These are phyloP conservation scores for Bungarus multicinctus DNA, from an alignment of 2,113 vertebrate genomes.

Conservation along the genomic window DNA sequence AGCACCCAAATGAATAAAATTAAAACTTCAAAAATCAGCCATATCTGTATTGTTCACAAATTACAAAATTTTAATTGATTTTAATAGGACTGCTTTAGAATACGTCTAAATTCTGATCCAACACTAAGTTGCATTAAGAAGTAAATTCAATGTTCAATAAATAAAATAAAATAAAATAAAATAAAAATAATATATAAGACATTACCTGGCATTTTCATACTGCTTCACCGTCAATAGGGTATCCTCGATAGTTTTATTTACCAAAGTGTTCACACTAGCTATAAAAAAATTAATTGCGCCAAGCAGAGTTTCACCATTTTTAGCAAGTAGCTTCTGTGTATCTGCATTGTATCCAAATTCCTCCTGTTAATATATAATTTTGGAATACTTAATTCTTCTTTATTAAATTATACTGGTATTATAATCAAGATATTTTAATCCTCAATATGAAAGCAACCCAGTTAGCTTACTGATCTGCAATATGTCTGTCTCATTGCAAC, in stretches of 20 bases:
- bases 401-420: background rate
- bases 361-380: conserved; percentile 78
- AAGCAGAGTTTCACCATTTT: conserved; percentile 96
- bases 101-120: background rate
- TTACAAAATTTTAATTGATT: background rate
- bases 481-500: background rate
- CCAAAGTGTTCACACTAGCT: conserved; percentile 89
- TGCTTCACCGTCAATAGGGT: conserved; percentile 96
- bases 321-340: conserved; percentile 94
- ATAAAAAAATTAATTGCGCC: conserved; percentile 97
- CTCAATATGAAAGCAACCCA: background rate
- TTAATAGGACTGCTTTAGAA: background rate
- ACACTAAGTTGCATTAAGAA: background rate
- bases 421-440: background rate
- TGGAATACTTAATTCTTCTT: background rate
- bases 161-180: background rate
- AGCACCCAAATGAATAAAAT: background rate
- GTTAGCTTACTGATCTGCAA: background rate
- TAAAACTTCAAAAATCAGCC: background rate
- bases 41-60: background rate
- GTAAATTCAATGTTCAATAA: conserved; percentile 6
- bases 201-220: conserved; percentile 92
- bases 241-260: conserved; percentile 98
- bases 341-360: conserved; percentile 98
- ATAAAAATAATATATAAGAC: conserved; percentile 23